A percentile compares a stretch with the other conserved stretches of the same genome.
Evolutionary conservation across 1,140 invertebrate species (phyloP).

Genomic region (Onthophagus taurus): DNA sequence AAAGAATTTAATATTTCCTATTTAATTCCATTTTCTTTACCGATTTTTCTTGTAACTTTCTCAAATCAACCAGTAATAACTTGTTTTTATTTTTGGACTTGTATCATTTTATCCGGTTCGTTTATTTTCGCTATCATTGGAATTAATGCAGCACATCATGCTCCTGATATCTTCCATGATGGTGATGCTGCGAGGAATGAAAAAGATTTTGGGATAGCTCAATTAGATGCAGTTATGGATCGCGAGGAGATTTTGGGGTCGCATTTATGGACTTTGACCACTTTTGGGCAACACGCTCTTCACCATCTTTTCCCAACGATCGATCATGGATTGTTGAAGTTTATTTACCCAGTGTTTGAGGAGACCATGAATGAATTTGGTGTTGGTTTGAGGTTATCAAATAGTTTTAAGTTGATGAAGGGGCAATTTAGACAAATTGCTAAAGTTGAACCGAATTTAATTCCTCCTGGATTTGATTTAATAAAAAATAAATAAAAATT

Average conservation of each 20-base stretch:
- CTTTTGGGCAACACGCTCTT: slow-evolving; percentile 66
- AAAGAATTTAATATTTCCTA: no score
- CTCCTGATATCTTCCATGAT: slow-evolving; percentile 75
- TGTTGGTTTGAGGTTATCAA: slow-evolving; percentile 44
- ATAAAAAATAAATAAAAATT: not conserved
- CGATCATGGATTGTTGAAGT: slow-evolving; percentile 61
- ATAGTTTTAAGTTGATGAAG: slow-evolving; percentile 50
- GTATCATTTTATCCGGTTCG: slow-evolving; percentile 38
- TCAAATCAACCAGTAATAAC: not conserved
- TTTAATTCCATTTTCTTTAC: no score
- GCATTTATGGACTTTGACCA: slow-evolving; percentile 54
- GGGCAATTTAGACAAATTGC: slow-evolving; percentile 60
- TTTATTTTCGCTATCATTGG: slow-evolving; percentile 56
- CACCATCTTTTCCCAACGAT: slow-evolving; percentile 77
- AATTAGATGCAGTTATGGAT: slow-evolving; percentile 66
- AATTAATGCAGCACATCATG: slow-evolving; percentile 71
- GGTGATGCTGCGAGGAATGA: slow-evolving; percentile 52
- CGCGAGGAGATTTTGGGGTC: slow-evolving; percentile 55
- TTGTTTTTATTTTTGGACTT: not conserved
- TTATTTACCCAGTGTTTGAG: slow-evolving; percentile 54
- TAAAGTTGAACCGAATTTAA: slow-evolving; percentile 35
- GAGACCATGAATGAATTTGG: slow-evolving; percentile 61
- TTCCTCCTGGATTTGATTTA: slow-evolving; percentile 10
- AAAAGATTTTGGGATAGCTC: slow-evolving; percentile 65
- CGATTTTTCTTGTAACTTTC: no score